Conservation (phyloP, 2,113 vertebrate genomes). For the Stigmatopora nigra region DNA sequence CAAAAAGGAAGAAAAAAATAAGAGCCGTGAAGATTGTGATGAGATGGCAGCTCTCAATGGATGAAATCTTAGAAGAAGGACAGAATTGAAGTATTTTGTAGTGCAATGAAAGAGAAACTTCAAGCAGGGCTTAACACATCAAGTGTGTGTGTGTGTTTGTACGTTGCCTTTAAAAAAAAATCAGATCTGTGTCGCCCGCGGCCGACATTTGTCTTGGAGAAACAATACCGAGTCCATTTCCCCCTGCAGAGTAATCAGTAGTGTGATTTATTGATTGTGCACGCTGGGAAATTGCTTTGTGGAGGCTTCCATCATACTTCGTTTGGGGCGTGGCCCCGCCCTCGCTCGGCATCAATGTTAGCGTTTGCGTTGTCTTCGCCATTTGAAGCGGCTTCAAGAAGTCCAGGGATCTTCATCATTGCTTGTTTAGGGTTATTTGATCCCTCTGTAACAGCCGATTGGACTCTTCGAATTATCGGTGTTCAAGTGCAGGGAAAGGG, state of each 20-base stretch:
- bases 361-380: constrained; percentile 8
- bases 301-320: constrained; percentile 32
- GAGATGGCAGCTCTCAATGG: constrained; percentile 42
- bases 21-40: constrained; percentile 25
- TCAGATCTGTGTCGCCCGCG: constrained; percentile 58
- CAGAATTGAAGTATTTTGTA: constrained; percentile 25
- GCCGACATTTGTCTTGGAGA: constrained; percentile 65
- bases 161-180: constrained; percentile 32
- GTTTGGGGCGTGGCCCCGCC: constrained; percentile 22
- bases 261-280: constrained; percentile 62
- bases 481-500: too few species aligned
- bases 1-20: not conserved
- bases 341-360: constrained; percentile 35
- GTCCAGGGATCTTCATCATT: not conserved
- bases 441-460: too few species aligned
- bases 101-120: constrained; percentile 55
- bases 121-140: constrained; percentile 38
- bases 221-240: constrained; percentile 72
- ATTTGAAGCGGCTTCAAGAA: not conserved
- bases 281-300: constrained; percentile 64
- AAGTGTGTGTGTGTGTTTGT: constrained; percentile 12
- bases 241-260: constrained; percentile 64
- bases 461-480: too few species aligned
- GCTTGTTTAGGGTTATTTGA: not conserved
- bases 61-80: constrained; percentile 25